Evolutionary conservation across 2,888 invertebrate genomes (phyloP), one percentile per base, ranked within the genome.

Genomic region (Cremastinae sp.): DNA sequence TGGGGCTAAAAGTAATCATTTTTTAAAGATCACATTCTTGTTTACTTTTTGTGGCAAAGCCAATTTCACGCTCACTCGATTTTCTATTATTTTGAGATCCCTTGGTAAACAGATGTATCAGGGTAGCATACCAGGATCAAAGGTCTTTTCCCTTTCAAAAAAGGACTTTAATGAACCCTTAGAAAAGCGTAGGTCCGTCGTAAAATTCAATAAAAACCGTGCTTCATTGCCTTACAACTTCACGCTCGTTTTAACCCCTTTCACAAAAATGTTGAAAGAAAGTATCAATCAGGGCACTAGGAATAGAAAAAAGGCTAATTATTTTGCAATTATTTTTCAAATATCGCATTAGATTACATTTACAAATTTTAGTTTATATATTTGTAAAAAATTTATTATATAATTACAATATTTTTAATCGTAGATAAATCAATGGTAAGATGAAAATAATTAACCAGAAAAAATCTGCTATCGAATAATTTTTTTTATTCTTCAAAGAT

Each of bases 251-350:
- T 75, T 64, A 49, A 51, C 53, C 41, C 38, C 78, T 82, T 84
- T 84, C 81, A 61, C 41, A n/a, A 43, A 59, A 70, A 73, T 73
- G 84, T 84, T 83, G 84, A 86, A 81, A 81, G 80, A 73, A 78
- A 54, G 53, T 61, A 77, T 61, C 76, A 77, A 77, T 61, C 76
- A 77, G 73, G 76, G 28, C 54, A 77, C 9, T 36, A 47, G 41
- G 45, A 73, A 65, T 53, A 12, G 45, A 8, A 12, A 47, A 56
- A 65, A 64, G 73, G n/a, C n/a, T 69, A 38, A 34, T n/a, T n/a
- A 18, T 8, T 10, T 64, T 38, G 1, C 14, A 10, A 3, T 5
- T 38, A 1, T 64, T 38, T 51, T n/a, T 12, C 45, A 10, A 16
- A n/a, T 28, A 34, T 7, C 20, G 43, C 14, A n/a, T n/a, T n/a